These are phyloP conservation scores for Lepidurus packardi DNA, from an alignment of 1,140 invertebrate genomes.

Conservation along the genomic window DNA sequence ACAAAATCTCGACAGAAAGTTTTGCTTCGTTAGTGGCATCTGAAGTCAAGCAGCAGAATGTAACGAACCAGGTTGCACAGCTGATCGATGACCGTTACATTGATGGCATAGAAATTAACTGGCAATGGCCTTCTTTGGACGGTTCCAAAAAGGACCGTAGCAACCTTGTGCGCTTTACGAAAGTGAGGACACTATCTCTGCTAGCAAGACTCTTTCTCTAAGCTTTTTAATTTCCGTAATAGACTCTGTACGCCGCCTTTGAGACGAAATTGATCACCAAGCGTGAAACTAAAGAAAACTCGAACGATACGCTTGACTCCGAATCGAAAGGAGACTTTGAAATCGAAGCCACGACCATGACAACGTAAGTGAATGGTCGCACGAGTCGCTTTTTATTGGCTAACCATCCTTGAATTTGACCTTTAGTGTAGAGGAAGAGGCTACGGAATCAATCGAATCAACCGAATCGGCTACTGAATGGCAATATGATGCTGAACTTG, in stretches of 20 bases:
- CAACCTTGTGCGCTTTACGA: slow-evolving; percentile 37
- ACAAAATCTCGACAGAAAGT: slow-evolving; percentile 29
- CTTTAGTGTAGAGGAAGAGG: not conserved
- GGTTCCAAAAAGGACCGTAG: slow-evolving; percentile 36
- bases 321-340: not conserved
- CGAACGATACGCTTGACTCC: not conserved
- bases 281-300: not conserved
- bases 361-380: not conserved
- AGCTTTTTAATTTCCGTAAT: not conserved
- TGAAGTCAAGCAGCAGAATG: slow-evolving; percentile 34
- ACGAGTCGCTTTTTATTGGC: not conserved
- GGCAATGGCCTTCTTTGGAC: slow-evolving; percentile 36
- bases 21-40: slow-evolving; percentile 35
- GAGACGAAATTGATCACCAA: slow-evolving; percentile 29
- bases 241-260: slow-evolving; percentile 30
- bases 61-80: slow-evolving; percentile 33
- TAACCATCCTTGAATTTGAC: not conserved
- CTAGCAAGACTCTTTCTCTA: not conserved
- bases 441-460: slow-evolving; percentile 3
- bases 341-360: slow-evolving; percentile 4
- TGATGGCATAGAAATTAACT: slow-evolving; percentile 39
- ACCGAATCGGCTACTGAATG: not conserved
- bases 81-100: slow-evolving; percentile 34
- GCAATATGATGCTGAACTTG: not conserved
- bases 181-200: slow-evolving; percentile 34